These are phyloP conservation scores for Myotis brandtii DNA, from an alignment of 2,113 vertebrate genomes.

Conservation along the genomic window DNA sequence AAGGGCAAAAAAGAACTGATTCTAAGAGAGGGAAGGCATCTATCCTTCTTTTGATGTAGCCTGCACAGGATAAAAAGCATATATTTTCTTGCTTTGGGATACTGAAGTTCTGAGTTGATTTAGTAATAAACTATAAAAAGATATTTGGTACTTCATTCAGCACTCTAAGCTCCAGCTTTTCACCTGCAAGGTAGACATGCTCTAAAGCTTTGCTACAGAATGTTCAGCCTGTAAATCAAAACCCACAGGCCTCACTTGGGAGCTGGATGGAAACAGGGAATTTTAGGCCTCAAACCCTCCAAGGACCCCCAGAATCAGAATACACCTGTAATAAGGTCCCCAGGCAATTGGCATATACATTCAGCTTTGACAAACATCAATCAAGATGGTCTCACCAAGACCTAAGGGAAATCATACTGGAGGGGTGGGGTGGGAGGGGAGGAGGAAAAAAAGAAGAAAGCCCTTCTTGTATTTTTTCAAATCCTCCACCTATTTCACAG, in stretches of 20 bases:
- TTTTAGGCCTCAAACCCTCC: neutral
- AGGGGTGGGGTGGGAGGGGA: too few relatives aligned
- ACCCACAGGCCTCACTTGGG: fast-evolving
- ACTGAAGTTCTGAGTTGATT: neutral
- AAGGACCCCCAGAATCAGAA: neutral
- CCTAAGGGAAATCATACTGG: neutral
- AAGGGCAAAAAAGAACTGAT: neutral
- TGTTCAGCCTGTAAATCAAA: neutral
- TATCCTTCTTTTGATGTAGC: neutral
- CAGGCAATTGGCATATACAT: neutral
- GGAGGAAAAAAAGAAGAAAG: neutral
- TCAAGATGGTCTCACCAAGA: neutral
- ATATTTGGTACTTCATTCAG: neutral
- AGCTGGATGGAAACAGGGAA: neutral
- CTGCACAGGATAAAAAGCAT: neutral
- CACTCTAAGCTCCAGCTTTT: neutral
- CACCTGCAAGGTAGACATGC: neutral
- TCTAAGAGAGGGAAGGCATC: neutral
- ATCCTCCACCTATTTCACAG: neutral
- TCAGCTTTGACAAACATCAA: neutral
- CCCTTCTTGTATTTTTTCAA: neutral
- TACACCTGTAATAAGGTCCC: neutral
- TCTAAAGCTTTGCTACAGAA: neutral
- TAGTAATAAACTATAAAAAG: neutral
- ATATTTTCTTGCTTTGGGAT: neutral